phyloP scores from a whole-genome alignment of 2,888 invertebrate genomes.

The Tenodera sinensis region DNA sequence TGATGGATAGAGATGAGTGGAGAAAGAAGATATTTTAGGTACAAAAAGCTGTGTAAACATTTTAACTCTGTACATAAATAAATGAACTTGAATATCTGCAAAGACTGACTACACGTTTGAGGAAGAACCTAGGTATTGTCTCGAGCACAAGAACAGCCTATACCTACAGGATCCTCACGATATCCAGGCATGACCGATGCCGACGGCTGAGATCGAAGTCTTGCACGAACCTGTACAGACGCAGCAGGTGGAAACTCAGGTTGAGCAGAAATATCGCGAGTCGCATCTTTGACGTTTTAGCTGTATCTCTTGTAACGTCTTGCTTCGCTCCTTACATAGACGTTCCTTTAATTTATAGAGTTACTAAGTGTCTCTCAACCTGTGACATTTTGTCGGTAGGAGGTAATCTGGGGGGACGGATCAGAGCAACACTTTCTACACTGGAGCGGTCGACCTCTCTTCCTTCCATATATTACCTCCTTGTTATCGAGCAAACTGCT shows the following conservation, averaged over 20 bases:
- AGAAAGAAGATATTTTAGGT: too few relatives aligned
- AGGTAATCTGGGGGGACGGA: background rate
- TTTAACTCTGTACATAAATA: too few relatives aligned
- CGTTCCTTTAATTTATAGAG: background rate
- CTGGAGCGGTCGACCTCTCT: background rate
- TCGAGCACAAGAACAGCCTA: too few relatives aligned
- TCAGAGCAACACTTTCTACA: background rate
- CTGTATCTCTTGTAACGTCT: background rate
- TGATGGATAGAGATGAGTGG: too few relatives aligned
- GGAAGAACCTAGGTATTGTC: too few relatives aligned
- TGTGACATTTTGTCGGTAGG: background rate
- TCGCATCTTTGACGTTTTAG: background rate
- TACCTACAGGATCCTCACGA: too few relatives aligned
- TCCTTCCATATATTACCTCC: background rate
- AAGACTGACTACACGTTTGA: too few relatives aligned
- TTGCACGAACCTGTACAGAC: background rate
- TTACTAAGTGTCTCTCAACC: background rate
- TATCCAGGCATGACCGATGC: too few relatives aligned
- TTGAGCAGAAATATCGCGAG: background rate
- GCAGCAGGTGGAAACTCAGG: background rate
- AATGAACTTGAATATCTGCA: too few relatives aligned
- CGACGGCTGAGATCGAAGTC: background rate
- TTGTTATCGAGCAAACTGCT: background rate
- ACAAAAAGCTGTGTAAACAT: too few relatives aligned
- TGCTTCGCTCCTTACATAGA: background rate